A percentile compares a stretch with the other conserved stretches of the same genome.
Evolutionary conservation across 1,140 invertebrate genomes (phyloP).

Genomic region (Sipha flava): DNA sequence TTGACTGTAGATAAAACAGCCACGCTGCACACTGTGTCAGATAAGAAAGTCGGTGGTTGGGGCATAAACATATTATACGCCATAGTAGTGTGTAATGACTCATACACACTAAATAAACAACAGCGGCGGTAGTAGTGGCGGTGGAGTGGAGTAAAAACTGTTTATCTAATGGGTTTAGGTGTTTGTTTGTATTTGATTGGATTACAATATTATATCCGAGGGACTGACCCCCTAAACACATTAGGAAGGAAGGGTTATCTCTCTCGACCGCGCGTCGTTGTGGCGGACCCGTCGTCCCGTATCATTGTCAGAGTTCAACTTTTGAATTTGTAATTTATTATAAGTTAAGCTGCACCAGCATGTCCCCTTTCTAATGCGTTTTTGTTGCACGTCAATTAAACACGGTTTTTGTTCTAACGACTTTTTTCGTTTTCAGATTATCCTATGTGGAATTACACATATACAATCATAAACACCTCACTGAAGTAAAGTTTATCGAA

Average conservation of each 20-base stretch:
- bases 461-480: no score
- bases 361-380: neutral
- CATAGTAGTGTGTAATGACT: slow-evolving; percentile 12
- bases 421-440: neutral
- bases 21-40: neutral
- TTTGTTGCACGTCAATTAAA: slow-evolving; percentile 8
- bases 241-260: slow-evolving; percentile 15
- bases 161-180: slow-evolving; percentile 27
- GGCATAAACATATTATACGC: neutral
- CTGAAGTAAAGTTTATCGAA: no score
- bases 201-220: slow-evolving; percentile 26
- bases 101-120: slow-evolving; percentile 19
- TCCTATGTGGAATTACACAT: no score
- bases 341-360: neutral
- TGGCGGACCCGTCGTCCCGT: slow-evolving; percentile 19
- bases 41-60: neutral
- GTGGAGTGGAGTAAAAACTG: slow-evolving; percentile 5
- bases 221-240: slow-evolving; percentile 15
- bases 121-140: neutral
- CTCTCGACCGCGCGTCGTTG: slow-evolving; percentile 10
- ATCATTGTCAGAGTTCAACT: slow-evolving; percentile 26
- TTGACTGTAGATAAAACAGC: slow-evolving; percentile 19
- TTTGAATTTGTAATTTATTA: slow-evolving; percentile 22
- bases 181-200: slow-evolving; percentile 27
- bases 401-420: neutral